Base-by-base conservation (phyloP, 2,113 vertebrate species). In the Microcebus murinus region DNA sequence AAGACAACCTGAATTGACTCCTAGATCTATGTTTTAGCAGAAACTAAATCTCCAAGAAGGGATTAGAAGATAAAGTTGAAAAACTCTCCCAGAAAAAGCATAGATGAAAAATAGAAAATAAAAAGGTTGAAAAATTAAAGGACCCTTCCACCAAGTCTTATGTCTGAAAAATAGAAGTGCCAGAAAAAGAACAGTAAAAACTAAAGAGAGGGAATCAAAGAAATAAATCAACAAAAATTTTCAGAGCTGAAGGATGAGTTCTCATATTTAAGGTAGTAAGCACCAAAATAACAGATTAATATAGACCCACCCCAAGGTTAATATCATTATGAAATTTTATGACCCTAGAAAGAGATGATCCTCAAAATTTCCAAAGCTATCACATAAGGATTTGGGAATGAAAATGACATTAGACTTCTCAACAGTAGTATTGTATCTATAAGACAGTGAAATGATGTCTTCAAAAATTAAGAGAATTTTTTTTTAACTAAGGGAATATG, bases 201-300 rank as follows among this genome's bases (percentile, higher is more conserved):
- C 23, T 74, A 59, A 93, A 17, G 17, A 34, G 21, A 77, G 18
- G 1, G 5, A 82, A 73, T 71, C 67, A 90, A 94, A 92, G 4
- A 91, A 36, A 61, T 71, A 65, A 59, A 61, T 63, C 20, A 83
- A 71, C 39, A 74, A 70, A 94, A 86, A 20, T 6, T 25, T 68
- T 95, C 77, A 76, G n/a, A 73, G n/a, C 21, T 92, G 21, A 94
- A 92, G 10, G 13, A 74, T 76, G 87, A 36, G 6, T 91, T 89
- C 91, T 94, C n/a, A 13, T 90, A 87, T 94, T 93, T 89, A 85
- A 94, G 82, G 4, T 39, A 81, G 36, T 84, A 82, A 79, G 13
- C 48, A 61, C 17, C 39, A 77, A 48, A 20, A 71, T 39, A 79
- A 82, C 6, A 63, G 23, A 81, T 91, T 86, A 90, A 90, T 61